Conservation (phyloP, 1,140 invertebrate genomes). For the Trinorchestia longiramus region DNA sequence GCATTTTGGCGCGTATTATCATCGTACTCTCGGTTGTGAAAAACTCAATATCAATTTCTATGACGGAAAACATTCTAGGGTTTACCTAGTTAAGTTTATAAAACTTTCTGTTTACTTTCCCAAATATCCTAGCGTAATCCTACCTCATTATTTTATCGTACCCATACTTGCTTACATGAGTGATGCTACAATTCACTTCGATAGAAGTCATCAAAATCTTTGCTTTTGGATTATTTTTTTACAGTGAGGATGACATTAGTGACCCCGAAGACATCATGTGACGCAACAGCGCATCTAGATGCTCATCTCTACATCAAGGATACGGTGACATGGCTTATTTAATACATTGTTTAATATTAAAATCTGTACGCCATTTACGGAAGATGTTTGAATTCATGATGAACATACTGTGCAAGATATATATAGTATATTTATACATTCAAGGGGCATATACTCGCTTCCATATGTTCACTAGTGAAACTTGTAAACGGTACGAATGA, state of each 20-base stretch:
- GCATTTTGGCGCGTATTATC: background rate
- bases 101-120: background rate
- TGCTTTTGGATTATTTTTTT: slow-evolving; percentile 18
- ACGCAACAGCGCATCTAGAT: background rate
- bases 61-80: background rate
- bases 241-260: slow-evolving; percentile 37
- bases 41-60: background rate
- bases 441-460: background rate
- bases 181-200: background rate
- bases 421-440: background rate
- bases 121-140: background rate
- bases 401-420: background rate
- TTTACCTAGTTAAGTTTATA: background rate
- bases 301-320: background rate
- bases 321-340: background rate
- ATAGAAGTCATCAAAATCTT: background rate
- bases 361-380: background rate
- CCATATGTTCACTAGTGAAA: background rate
- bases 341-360: background rate
- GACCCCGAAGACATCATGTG: slow-evolving; percentile 35
- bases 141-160: too few relatives aligned
- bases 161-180: too few relatives aligned
- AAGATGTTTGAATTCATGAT: background rate
- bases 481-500: background rate
- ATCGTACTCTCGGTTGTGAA: background rate